Evolutionary conservation across 2,797 vertebrate genomes (phyloP).

Genomic region (Pristis pectinata): DNA sequence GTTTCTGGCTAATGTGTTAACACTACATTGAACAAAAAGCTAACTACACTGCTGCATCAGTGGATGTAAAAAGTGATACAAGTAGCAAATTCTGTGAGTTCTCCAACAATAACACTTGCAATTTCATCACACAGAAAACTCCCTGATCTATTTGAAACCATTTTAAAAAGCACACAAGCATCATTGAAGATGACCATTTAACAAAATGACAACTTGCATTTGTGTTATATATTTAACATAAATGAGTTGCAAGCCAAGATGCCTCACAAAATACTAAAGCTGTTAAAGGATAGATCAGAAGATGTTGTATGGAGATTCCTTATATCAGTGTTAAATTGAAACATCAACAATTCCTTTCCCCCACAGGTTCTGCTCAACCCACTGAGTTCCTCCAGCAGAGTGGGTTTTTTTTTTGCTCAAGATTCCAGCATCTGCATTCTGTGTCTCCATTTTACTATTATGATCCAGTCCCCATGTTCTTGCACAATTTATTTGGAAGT

Average conservation of each 20-base stretch:
- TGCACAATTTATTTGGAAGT: too few relatives aligned
- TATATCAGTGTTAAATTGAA: background rate
- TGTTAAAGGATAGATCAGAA: background rate
- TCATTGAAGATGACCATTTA: background rate
- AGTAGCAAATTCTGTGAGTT: background rate
- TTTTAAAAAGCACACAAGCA: background rate
- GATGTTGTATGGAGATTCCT: background rate
- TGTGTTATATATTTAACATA: background rate
- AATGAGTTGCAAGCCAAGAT: background rate
- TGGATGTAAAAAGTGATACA: background rate
- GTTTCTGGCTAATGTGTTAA: background rate
- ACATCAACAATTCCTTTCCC: too few relatives aligned
- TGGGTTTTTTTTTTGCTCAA: too few relatives aligned
- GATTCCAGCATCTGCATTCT: too few relatives aligned
- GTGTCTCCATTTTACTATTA: too few relatives aligned
- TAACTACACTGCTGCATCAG: background rate
- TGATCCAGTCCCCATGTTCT: too few relatives aligned
- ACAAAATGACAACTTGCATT: background rate
- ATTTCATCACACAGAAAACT: background rate
- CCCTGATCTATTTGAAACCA: background rate
- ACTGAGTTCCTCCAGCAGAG: too few relatives aligned
- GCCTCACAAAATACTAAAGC: background rate
- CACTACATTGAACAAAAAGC: background rate
- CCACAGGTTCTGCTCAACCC: too few relatives aligned
- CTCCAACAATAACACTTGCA: background rate